phyloP scores from a whole-genome alignment of 2,113 vertebrate genomes.

The Pseudonaja textilis region DNA sequence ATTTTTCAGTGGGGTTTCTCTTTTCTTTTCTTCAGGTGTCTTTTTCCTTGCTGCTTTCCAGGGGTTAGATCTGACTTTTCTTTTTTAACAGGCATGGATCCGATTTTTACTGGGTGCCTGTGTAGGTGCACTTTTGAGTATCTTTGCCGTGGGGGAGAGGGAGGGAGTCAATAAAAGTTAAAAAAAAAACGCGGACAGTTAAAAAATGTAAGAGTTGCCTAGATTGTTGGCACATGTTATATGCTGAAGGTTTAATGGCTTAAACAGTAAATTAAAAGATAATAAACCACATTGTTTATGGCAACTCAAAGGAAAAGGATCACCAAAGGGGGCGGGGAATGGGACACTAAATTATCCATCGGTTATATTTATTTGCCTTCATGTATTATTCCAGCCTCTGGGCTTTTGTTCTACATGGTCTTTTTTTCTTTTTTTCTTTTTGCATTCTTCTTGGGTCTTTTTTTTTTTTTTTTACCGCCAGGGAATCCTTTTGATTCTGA shows the following conservation, averaged over 20 bases:
- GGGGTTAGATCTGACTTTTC: not conserved
- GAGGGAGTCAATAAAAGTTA: not conserved
- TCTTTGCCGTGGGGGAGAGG: not conserved
- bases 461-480: constrained; percentile 10
- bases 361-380: constrained; percentile 61
- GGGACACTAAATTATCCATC: constrained; percentile 61
- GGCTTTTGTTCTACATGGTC: constrained; percentile 41
- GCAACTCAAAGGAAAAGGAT: constrained; percentile 59
- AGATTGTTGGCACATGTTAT: constrained; percentile 39
- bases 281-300: constrained; percentile 51
- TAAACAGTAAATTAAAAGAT: constrained; percentile 54
- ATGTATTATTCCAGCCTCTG: constrained; percentile 59
- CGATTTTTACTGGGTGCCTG: not conserved
- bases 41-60: not conserved
- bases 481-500: constrained; percentile 36
- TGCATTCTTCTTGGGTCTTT: not conserved
- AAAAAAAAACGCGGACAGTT: not conserved
- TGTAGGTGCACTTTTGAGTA: not conserved
- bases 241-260: constrained; percentile 59
- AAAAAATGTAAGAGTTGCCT: not conserved
- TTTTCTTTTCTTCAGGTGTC: no score
- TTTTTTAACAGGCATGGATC: not conserved
- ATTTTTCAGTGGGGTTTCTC: no score
- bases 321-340: constrained; percentile 55
- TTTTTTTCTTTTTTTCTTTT: not conserved